Conservation (phyloP, 2,888 invertebrate genomes). For the Neelides folsomi region DNA sequence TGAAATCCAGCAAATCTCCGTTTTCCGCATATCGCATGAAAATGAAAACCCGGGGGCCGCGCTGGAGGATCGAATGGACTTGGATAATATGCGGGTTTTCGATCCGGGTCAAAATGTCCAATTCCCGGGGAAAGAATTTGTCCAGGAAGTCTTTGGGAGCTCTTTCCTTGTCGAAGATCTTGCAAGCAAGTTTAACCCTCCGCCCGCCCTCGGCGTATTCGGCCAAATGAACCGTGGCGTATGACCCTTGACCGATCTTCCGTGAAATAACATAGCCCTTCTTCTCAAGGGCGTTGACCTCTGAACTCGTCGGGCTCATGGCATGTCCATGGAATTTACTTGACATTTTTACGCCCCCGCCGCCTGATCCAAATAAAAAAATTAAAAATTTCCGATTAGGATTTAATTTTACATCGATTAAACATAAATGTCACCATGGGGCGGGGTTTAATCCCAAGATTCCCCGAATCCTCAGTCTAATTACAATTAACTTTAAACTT, state of each 20-base stretch:
- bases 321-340: neutral
- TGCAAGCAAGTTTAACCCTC: slow-evolving; percentile 61
- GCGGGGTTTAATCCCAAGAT: too few species aligned
- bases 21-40: slow-evolving; percentile 86
- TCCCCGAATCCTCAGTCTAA: too few species aligned
- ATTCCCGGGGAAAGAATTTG: slow-evolving; percentile 84
- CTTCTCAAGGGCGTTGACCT: slow-evolving; percentile 70
- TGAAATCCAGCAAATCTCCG: slow-evolving; percentile 74
- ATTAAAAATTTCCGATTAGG: too few species aligned
- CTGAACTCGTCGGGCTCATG: slow-evolving; percentile 43
- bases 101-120: slow-evolving; percentile 75
- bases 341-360: too few species aligned
- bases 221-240: slow-evolving; percentile 78
- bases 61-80: slow-evolving; percentile 70
- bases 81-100: slow-evolving; percentile 76
- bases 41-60: slow-evolving; percentile 70
- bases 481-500: too few species aligned
- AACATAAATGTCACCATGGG: too few species aligned
- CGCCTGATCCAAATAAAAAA: too few species aligned
- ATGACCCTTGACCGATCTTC: slow-evolving; percentile 82
- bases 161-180: slow-evolving; percentile 79
- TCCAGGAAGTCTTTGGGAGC: slow-evolving; percentile 78
- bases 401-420: too few species aligned
- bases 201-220: slow-evolving; percentile 60
- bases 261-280: slow-evolving; percentile 70